Conservation (phyloP, 1,140 invertebrate genomes). For the Matsumurasca onukii region DNA sequence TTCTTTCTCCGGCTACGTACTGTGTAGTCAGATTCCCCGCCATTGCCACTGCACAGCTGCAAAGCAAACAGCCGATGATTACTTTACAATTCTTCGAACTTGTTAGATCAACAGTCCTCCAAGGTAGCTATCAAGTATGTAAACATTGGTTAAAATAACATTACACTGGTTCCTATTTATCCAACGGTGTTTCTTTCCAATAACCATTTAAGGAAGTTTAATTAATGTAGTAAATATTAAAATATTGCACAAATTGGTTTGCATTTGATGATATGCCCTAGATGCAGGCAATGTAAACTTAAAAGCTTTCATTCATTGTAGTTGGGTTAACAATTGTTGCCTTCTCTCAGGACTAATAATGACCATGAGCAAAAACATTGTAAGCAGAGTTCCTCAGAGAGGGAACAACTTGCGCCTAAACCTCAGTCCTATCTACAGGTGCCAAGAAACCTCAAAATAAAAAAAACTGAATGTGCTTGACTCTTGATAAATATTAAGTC, state of each 20-base stretch:
- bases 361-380: too few species aligned
- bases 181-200: neutral
- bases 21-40: constrained; percentile 67
- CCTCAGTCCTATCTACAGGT: too few species aligned
- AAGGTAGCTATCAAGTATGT: neutral
- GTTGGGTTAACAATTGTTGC: too few species aligned
- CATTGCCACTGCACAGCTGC: constrained; percentile 55
- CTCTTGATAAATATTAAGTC: neutral
- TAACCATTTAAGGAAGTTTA: neutral
- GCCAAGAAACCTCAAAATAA: neutral
- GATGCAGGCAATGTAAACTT: too few species aligned
- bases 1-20: constrained; percentile 57
- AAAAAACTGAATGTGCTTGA: neutral
- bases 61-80: constrained; percentile 22
- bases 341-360: too few species aligned
- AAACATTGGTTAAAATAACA: neutral
- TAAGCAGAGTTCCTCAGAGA: too few species aligned
- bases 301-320: too few species aligned
- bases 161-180: neutral
- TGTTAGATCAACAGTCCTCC: neutral
- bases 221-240: too few species aligned
- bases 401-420: too few species aligned
- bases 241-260: too few species aligned
- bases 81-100: neutral
- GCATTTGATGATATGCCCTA: too few species aligned